Percentiles rank a stretch among this genome's conserved stretches.
These are phyloP conservation scores for Phymastichus coffea DNA, from an alignment of 1,140 invertebrate species.

Conservation along the genomic window DNA sequence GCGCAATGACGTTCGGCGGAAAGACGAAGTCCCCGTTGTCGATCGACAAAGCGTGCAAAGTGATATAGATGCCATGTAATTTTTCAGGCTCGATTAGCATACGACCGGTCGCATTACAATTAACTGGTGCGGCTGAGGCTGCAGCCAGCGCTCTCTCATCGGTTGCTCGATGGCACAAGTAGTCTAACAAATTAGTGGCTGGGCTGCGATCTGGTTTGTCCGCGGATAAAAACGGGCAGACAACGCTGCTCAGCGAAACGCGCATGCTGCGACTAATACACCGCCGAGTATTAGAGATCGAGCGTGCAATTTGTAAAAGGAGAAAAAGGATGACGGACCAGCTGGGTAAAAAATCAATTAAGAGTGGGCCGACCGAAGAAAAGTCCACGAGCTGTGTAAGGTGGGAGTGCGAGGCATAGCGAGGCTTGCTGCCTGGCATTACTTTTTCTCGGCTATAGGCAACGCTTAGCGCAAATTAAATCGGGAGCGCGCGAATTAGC, in stretches of 20 bases:
- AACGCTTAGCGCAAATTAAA: conserved; percentile 22
- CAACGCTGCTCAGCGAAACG: too few species aligned
- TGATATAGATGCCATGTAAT: too few species aligned
- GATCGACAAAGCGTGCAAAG: too few species aligned
- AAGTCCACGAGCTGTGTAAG: conserved; percentile 4
- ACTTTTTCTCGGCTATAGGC: neutral
- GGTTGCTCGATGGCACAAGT: too few species aligned
- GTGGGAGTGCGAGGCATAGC: neutral
- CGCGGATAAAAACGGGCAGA: neutral
- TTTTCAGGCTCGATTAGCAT: too few species aligned
- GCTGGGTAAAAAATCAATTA: conserved; percentile 12
- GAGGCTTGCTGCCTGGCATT: neutral
- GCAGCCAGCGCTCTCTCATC: too few species aligned
- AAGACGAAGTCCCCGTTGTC: too few species aligned
- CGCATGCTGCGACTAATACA: neutral
- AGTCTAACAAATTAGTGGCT: too few species aligned
- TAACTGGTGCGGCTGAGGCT: too few species aligned
- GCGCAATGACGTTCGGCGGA: too few species aligned
- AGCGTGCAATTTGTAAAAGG: conserved; percentile 15
- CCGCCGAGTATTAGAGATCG: conserved; percentile 1
- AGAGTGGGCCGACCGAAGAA: neutral
- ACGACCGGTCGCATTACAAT: too few species aligned
- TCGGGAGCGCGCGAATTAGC: conserved; percentile 13
- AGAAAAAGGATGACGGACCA: neutral
- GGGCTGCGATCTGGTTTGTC: too few species aligned